A percentile compares a stretch with the other conserved stretches of the same genome.
These are phyloP conservation scores for Onychomys leucogaster DNA, from an alignment of 2,797 vertebrate species.

Conservation along the genomic window DNA sequence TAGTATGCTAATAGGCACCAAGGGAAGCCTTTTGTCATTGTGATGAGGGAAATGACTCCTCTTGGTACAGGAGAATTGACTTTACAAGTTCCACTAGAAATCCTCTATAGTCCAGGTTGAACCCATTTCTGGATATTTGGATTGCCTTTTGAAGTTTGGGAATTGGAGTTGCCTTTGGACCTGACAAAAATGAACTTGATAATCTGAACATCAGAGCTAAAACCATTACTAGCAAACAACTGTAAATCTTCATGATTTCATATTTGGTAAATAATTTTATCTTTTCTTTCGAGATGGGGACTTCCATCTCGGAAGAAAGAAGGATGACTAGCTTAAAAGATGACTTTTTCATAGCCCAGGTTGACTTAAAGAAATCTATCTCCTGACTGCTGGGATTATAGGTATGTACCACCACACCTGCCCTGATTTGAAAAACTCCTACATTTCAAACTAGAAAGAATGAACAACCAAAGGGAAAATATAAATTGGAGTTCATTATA, in stretches of 20 bases:
- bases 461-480: neutral
- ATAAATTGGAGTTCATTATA: neutral
- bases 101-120: neutral
- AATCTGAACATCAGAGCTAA: neutral
- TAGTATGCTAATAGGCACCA: neutral
- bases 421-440: neutral
- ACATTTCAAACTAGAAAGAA: neutral
- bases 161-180: neutral
- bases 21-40: neutral
- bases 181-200: neutral
- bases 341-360: neutral
- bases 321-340: neutral
- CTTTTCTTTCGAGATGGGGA: neutral
- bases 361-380: neutral
- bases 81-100: neutral
- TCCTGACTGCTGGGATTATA: neutral
- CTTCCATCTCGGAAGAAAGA: neutral
- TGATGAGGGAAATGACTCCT: neutral
- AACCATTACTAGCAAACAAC: neutral
- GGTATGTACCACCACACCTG: neutral
- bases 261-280: neutral
- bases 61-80: neutral
- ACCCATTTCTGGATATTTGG: neutral
- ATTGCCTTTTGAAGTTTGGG: neutral
- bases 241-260: neutral